Base-by-base conservation (phyloP, 2,113 vertebrate species). In the Aplodontia rufa region DNA sequence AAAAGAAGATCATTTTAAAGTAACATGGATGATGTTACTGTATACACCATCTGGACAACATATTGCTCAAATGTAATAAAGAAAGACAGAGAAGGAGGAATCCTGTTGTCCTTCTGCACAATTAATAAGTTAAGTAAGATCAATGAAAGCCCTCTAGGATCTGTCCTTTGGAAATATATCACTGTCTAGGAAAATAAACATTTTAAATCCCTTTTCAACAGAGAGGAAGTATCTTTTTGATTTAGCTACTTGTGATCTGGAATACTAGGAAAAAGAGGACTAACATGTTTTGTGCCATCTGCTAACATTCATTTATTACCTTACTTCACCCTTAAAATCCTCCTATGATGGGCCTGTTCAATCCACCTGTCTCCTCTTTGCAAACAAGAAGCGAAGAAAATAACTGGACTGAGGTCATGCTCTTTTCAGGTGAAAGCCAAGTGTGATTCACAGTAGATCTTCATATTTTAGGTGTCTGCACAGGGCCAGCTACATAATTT, bases 11-110 rank as follows among this genome's bases (percentile, higher is more conserved):
- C 93, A 98, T 98, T 98, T 98, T 96, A 91, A 98, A 98, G 96
- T 97, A 97, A 96, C 91, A 91, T 90, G 95, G 96, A 98, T 98
- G 97, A 97, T 94, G 97, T 97, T 97, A 94, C 92, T 97, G 22
- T 71, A 96, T 91, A 94, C 90, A 93, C 97, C 98, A 98, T 98
- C 97, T 98, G 98, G 97, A 97, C 94, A 97, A 97, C 96, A 98
- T 97, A 98, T 95, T 97, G 97, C 97, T 97, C 95, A 97, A 97
- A 98, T 97, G 97, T 97, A 98, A 98, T 98, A 97, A 98, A 97
- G 91, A 90, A 97, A 97, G 95, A 79, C 68, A 93, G 85, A 60
- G 64, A 80, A 91, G n/a, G 26, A 81, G 47, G 74, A 82, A 92
- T 66, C 92, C 96, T 86, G 37, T 24, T 47, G 37, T 68, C 81